These are phyloP conservation scores for Chaetodon trifasciatus DNA, from an alignment of 2,797 vertebrate species.

Conservation along the genomic window DNA sequence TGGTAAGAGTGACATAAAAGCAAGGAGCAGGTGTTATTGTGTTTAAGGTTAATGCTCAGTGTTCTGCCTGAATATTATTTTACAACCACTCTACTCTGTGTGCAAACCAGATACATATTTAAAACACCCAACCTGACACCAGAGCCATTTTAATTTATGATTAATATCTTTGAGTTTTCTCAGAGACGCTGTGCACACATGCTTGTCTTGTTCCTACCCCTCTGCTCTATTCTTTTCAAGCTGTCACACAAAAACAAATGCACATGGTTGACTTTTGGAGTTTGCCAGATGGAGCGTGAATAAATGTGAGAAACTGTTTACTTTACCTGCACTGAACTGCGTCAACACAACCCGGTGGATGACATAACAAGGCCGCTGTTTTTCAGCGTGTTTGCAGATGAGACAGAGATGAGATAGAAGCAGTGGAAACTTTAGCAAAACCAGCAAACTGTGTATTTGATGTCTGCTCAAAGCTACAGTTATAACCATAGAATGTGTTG, in stretches of 20 bases:
- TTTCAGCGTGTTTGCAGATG: not conserved
- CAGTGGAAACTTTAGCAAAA: not conserved
- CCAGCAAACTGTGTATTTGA: not conserved
- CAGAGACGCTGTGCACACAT: not conserved
- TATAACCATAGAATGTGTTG: not conserved
- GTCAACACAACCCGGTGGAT: not conserved
- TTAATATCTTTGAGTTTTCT: constrained; percentile 11
- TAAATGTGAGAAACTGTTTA: constrained; percentile 5
- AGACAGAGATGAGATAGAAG: constrained; percentile 1
- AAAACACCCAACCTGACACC: not conserved
- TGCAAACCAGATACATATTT: constrained; percentile 18
- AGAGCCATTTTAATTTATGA: not conserved
- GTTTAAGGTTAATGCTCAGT: not conserved
- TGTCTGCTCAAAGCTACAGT: not conserved
- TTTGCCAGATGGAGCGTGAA: not conserved
- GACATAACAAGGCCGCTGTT: not conserved
- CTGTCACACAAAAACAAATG: not conserved
- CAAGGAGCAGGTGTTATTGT: not conserved
- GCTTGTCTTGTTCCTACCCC: not conserved
- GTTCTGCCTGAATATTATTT: not conserved
- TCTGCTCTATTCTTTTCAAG: not conserved
- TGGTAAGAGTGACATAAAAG: not conserved
- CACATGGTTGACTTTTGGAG: not conserved
- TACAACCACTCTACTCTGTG: not conserved
- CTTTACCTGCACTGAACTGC: not conserved